These are phyloP conservation scores for Orchestia grillus DNA, from an alignment of 1,140 invertebrate genomes.

Conservation along the genomic window DNA sequence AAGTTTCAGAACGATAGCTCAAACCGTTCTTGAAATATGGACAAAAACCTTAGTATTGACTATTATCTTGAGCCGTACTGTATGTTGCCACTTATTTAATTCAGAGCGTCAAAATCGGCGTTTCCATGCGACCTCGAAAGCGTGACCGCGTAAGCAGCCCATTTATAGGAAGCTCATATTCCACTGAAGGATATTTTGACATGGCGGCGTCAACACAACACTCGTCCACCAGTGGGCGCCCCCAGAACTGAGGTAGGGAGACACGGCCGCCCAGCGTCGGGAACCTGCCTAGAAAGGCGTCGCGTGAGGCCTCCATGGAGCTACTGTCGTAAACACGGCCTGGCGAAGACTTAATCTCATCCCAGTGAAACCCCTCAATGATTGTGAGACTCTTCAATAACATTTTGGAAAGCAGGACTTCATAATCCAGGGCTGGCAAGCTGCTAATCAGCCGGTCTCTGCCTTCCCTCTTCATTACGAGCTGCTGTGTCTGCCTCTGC, in stretches of 20 bases:
- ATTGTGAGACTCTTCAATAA: conserved; percentile 50
- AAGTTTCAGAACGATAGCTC: no score
- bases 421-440: not conserved
- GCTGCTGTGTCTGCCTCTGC: not conserved
- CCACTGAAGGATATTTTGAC: not conserved
- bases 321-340: not conserved
- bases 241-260: no score
- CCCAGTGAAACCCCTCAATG: conserved; percentile 26
- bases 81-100: no score
- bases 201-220: not conserved
- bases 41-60: no score
- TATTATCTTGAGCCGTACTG: no score
- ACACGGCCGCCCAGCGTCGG: no score
- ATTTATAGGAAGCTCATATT: not conserved
- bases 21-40: no score
- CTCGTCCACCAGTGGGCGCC: no score
- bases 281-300: not conserved
- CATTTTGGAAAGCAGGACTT: conserved; percentile 32
- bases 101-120: no score
- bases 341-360: not conserved
- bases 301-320: not conserved
- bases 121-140: not conserved
- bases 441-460: not conserved
- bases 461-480: not conserved
- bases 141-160: not conserved